Evolutionary conservation across 2,797 vertebrate genomes (phyloP).

Genomic region (Sebastes matsubarae): DNA sequence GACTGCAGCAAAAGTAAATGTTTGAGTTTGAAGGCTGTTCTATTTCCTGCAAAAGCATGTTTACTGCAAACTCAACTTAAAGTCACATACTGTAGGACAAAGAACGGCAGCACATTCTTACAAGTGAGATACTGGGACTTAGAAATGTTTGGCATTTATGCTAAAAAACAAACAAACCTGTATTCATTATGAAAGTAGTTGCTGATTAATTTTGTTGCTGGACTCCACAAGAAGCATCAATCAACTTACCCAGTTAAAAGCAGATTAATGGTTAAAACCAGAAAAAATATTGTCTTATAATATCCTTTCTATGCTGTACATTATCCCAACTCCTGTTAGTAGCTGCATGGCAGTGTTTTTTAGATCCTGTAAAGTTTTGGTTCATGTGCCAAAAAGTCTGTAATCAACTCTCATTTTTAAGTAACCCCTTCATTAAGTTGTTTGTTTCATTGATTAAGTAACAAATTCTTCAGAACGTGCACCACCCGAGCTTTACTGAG

Average conservation of each 20-base stretch:
- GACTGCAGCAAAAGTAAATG: too few species aligned
- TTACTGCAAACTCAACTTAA: too few species aligned
- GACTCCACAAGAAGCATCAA: rapidly evolving
- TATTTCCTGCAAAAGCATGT: too few species aligned
- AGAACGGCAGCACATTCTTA: too few species aligned
- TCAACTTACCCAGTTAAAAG: too few species aligned
- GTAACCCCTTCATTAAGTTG: too few species aligned
- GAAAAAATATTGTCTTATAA: background rate
- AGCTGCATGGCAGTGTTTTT: too few species aligned
- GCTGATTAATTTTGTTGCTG: background rate
- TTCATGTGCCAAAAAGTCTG: background rate
- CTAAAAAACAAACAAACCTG: too few species aligned
- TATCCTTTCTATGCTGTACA: background rate
- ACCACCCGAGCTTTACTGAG: background rate
- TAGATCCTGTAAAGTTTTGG: background rate
- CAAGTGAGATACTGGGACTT: background rate
- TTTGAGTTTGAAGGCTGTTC: too few species aligned
- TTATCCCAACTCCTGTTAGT: too few species aligned
- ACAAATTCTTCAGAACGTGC: background rate
- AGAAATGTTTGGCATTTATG: background rate
- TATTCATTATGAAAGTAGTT: background rate
- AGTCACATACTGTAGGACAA: too few species aligned
- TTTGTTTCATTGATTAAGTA: background rate
- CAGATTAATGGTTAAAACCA: background rate
- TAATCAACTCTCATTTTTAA: background rate